A percentile compares a stretch with the other conserved stretches of the same genome.
Evolutionary conservation across 2,113 vertebrate species (phyloP).

Genomic region (Semicossyphus pulcher): DNA sequence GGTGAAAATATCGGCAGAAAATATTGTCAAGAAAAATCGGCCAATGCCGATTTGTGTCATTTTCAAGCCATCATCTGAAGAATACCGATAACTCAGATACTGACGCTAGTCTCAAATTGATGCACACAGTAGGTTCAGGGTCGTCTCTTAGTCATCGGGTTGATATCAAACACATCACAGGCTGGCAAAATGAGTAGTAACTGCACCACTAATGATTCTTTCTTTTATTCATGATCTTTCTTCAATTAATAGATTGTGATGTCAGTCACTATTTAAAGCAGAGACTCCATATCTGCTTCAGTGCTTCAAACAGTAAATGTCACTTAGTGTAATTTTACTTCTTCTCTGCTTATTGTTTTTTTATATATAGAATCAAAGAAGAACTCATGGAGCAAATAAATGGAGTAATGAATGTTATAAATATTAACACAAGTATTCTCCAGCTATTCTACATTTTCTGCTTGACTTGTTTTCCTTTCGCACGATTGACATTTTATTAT

Average conservation of each 20-base stretch:
- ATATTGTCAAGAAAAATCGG: no score
- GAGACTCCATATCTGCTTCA: background rate
- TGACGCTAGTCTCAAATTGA: no score
- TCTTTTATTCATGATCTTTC: conserved; percentile 4
- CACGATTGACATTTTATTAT: conserved; percentile 9
- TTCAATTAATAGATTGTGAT: background rate
- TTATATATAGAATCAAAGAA: background rate
- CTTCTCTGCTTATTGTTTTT: background rate
- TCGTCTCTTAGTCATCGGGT: no score
- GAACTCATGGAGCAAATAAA: background rate
- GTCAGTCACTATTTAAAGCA: background rate
- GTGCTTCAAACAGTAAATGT: background rate
- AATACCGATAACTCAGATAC: no score
- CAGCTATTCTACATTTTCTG: conserved; percentile 4
- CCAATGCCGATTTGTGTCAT: no score
- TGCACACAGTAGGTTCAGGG: no score
- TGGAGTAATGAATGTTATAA: conserved; percentile 5
- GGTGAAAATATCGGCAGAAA: no score
- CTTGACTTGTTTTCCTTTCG: conserved; percentile 23
- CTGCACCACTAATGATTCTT: conserved; percentile 5
- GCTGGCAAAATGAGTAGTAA: background rate
- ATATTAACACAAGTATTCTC: conserved; percentile 14
- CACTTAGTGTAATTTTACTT: conserved; percentile 6
- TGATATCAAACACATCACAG: conserved; percentile 7
- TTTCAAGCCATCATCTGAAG: no score